A percentile compares a stretch with the other conserved stretches of the same genome.
phyloP scores from a whole-genome alignment of 1,140 invertebrate genomes.

The Nasonia giraulti region DNA sequence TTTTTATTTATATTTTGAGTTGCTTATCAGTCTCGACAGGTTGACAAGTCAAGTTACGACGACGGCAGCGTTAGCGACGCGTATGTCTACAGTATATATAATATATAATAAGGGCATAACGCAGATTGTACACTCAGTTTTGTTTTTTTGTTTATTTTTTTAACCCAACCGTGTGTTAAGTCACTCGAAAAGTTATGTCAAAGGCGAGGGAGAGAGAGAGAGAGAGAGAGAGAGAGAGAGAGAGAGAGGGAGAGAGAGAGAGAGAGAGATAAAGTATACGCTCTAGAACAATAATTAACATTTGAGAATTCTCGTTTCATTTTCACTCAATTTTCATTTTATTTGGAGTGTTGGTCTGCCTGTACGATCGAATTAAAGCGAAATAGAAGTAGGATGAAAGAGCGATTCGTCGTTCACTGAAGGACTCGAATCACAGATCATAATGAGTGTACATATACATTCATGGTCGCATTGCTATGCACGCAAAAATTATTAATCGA shows the following conservation, averaged over 20 bases:
- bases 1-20: slow-evolving; percentile 49
- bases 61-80: slow-evolving; percentile 12
- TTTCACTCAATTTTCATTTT: neutral
- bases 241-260: neutral
- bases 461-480: neutral
- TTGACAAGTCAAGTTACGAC: slow-evolving; percentile 51
- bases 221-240: neutral
- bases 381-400: neutral
- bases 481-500: slow-evolving; percentile 33
- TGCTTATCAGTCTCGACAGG: slow-evolving; percentile 51
- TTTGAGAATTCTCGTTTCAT: neutral
- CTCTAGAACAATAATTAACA: neutral
- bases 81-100: slow-evolving; percentile 40
- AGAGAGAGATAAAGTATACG: neutral
- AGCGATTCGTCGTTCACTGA: neutral
- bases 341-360: neutral
- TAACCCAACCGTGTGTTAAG: neutral
- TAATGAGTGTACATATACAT: slow-evolving; percentile 13
- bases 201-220: neutral
- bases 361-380: neutral
- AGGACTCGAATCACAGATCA: neutral
- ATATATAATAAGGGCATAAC: slow-evolving; percentile 40
- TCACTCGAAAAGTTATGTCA: slow-evolving; percentile 22
- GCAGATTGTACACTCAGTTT: slow-evolving; percentile 48
- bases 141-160: neutral